A percentile compares a stretch with the other conserved stretches of the same genome.
These are phyloP conservation scores for Drosophila busckii DNA, from an alignment of 1,140 invertebrate species.

Conservation along the genomic window DNA sequence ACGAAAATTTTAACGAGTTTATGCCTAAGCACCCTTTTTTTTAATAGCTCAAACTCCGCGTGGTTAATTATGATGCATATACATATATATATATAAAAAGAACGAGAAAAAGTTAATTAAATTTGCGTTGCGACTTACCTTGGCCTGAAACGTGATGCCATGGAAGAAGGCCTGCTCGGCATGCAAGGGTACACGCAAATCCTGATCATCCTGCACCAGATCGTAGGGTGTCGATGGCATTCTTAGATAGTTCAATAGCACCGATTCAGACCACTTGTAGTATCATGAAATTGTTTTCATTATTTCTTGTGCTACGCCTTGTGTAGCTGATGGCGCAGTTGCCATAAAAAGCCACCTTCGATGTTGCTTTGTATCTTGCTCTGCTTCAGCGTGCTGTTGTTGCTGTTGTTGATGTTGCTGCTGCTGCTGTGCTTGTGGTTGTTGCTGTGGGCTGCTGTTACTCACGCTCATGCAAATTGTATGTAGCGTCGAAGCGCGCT, in stretches of 20 bases:
- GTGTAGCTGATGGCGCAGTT: conserved; percentile 72
- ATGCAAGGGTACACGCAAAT: conserved; percentile 95
- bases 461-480: conserved; percentile 71
- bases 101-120: no score
- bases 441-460: conserved; percentile 31
- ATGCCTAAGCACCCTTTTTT: no score
- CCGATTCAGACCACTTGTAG: conserved; percentile 79
- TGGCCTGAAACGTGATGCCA: conserved; percentile 97
- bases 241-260: conserved; percentile 80
- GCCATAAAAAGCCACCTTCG: conserved; percentile 71
- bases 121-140: conserved; percentile 90
- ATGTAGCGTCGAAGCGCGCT: conserved; percentile 47
- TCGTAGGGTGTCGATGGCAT: conserved; percentile 96
- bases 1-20: no score
- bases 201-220: conserved; percentile 95
- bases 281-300: conserved; percentile 79
- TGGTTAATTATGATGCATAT: no score
- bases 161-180: conserved; percentile 97
- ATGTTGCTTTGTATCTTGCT: conserved; percentile 33
- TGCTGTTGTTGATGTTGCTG: conserved; percentile 15
- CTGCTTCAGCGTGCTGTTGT: conserved; percentile 15
- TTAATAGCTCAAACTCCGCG: no score
- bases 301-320: conserved; percentile 77
- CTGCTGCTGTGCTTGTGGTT: no score
- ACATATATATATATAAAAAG: no score